Percentiles rank a stretch among this genome's conserved stretches.
phyloP scores from a whole-genome alignment of 1,140 invertebrate genomes.

The Drosophila setifemur region DNA sequence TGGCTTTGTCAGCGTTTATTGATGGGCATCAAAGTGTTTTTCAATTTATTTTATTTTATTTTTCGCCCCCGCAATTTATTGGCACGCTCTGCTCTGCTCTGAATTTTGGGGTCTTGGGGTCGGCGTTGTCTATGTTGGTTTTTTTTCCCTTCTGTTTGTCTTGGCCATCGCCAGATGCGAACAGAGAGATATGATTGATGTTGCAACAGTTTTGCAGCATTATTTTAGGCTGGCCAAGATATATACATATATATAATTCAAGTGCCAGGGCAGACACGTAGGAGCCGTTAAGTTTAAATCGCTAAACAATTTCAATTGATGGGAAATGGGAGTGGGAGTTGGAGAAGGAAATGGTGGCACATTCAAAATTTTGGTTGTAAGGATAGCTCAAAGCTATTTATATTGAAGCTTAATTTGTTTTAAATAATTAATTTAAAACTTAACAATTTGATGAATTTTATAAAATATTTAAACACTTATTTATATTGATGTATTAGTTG shows the following conservation, averaged over 20 bases:
- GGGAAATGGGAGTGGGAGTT: background rate
- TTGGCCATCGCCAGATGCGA: constrained; percentile 43
- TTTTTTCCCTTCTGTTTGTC: constrained; percentile 25
- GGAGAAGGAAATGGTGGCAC: background rate
- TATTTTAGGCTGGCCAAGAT: constrained; percentile 57
- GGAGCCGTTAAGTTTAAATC: constrained; percentile 55
- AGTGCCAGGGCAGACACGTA: constrained; percentile 49
- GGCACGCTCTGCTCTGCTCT: constrained; percentile 53
- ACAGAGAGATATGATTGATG: constrained; percentile 62
- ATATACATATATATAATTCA: constrained; percentile 24
- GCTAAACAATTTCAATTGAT: constrained; percentile 16
- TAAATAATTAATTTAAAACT: no score
- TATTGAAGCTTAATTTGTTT: no score
- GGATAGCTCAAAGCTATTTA: no score
- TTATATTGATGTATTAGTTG: no score
- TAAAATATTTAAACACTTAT: no score
- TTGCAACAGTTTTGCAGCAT: constrained; percentile 74
- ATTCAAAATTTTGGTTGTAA: no score
- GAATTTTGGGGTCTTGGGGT: no score
- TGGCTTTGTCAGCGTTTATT: constrained; percentile 78
- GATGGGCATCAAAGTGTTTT: constrained; percentile 79
- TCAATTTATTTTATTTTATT: constrained; percentile 80
- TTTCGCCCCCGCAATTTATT: constrained; percentile 64
- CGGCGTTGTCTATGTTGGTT: constrained; percentile 17
- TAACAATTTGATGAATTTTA: no score